A percentile compares a stretch with the other conserved stretches of the same genome.
Conservation (phyloP, 2,888 invertebrate species). For the Plutella xylostella region DNA sequence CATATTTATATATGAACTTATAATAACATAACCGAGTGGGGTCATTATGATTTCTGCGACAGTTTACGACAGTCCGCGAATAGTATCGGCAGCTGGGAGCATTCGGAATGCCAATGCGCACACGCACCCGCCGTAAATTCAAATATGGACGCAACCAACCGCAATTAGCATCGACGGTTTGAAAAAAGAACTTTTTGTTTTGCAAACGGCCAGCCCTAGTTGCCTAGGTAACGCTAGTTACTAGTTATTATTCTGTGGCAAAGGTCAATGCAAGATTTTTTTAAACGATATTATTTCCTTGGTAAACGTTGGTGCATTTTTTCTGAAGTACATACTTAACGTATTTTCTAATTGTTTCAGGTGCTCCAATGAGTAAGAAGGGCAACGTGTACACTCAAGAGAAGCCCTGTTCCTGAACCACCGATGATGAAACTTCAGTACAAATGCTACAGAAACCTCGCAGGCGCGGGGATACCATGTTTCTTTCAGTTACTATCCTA, state of each 20-base stretch:
- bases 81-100: conserved; percentile 36
- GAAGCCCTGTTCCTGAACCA: conserved; percentile 38
- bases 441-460: conserved; percentile 34
- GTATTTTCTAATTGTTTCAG: conserved; percentile 39
- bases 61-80: conserved; percentile 29
- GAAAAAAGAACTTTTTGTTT: conserved; percentile 31
- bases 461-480: conserved; percentile 28
- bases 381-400: conserved; percentile 64
- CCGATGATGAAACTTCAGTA: conserved; percentile 18
- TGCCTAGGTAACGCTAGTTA: not conserved
- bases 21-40: too few species aligned
- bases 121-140: conserved; percentile 46
- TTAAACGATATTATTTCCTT: not conserved
- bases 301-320: not conserved
- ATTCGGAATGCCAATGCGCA: conserved; percentile 45
- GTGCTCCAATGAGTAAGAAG: conserved; percentile 39
- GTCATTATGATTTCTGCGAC: conserved; percentile 29
- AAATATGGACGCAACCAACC: conserved; percentile 51
- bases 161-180: conserved; percentile 50
- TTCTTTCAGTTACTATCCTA: too few species aligned
- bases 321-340: not conserved
- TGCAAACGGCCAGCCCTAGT: conserved; percentile 21
- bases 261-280: not conserved
- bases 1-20: too few species aligned
- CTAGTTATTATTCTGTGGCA: not conserved